These are phyloP conservation scores for Prinia subflava DNA, from an alignment of 2,113 vertebrate genomes.

Conservation along the genomic window DNA sequence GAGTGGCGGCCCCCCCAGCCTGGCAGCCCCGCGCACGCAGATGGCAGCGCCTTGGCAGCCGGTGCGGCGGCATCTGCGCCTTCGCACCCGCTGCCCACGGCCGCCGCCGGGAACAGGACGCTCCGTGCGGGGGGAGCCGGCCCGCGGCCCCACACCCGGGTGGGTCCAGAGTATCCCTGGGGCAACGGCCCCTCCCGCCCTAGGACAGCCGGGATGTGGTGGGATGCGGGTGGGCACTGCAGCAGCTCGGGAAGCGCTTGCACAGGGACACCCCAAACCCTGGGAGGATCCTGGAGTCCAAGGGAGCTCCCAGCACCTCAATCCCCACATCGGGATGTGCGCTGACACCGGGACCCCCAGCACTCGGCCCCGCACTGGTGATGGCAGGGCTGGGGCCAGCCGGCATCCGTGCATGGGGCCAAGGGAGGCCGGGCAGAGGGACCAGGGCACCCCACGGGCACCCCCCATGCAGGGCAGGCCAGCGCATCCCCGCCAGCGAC, in stretches of 20 bases:
- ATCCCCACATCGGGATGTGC: neutral
- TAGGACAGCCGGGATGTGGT: accelerated
- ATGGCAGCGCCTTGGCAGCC: slow-evolving; percentile 54
- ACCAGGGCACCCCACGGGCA: neutral
- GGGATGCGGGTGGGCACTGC: neutral
- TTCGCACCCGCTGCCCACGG: slow-evolving; percentile 37
- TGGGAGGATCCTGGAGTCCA: neutral
- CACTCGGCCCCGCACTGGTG: accelerated
- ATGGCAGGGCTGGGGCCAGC: neutral
- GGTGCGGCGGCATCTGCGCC: slow-evolving; percentile 32
- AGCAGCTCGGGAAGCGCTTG: neutral
- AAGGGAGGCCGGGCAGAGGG: neutral
- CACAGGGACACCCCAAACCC: neutral
- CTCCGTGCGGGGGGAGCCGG: neutral
- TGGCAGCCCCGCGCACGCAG: slow-evolving; percentile 34
- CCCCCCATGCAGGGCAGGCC: neutral
- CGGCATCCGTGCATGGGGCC: accelerated
- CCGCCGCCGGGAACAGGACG: slow-evolving; percentile 40
- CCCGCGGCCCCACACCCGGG: neutral
- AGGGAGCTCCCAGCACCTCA: neutral
- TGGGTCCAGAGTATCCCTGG: neutral
- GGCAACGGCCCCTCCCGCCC: neutral
- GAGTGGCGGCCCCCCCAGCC: neutral
- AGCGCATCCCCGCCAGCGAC: neutral
- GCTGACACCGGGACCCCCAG: neutral